phyloP scores from a whole-genome alignment of 2,888 invertebrate genomes.

The Micropterix aruncella region DNA sequence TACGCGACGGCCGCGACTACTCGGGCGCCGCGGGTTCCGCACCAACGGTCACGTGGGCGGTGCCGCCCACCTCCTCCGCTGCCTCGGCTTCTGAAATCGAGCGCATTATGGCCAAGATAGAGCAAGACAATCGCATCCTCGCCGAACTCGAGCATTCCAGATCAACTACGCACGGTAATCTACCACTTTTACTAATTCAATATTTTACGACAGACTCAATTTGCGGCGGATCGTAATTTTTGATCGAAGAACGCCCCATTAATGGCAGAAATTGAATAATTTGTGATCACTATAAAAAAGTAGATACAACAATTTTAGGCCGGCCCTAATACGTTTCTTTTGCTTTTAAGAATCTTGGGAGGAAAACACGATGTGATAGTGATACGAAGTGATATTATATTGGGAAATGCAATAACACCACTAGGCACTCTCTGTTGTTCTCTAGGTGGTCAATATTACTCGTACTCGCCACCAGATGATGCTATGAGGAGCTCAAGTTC shows the following conservation, averaged over 20 bases:
- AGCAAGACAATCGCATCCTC: constrained; percentile 78
- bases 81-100: constrained; percentile 65
- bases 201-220: neutral
- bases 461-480: no score
- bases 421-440: no score
- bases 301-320: neutral
- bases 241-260: no score
- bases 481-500: no score
- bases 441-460: no score
- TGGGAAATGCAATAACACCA: no score
- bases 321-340: neutral
- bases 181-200: neutral
- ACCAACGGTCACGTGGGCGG: constrained; percentile 27
- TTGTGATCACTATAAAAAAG: no score
- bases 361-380: no score
- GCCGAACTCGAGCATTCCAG: constrained; percentile 82
- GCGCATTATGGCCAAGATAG: constrained; percentile 89
- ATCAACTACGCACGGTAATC: constrained; percentile 50
- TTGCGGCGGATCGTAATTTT: neutral
- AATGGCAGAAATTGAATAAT: no score
- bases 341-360: no score
- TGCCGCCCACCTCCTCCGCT: constrained; percentile 22
- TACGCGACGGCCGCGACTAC: constrained; percentile 24
- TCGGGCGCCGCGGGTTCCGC: constrained; percentile 26
- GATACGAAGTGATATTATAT: no score